Conservation (phyloP, 2,113 vertebrate genomes). For the Boleophthalmus pectinirostris region DNA sequence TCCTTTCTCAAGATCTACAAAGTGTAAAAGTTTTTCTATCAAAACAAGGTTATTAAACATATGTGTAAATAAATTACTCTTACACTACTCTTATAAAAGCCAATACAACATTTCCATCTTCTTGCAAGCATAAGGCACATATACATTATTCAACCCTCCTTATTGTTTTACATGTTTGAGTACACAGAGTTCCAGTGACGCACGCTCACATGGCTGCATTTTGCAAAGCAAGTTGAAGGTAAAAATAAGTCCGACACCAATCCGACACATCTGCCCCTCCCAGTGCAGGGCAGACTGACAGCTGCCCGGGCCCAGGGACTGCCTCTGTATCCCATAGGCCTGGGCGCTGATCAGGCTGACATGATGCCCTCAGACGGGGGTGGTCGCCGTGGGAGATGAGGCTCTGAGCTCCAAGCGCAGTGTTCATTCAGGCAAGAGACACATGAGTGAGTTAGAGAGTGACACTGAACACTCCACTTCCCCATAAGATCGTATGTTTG, state of each 20-base stretch:
- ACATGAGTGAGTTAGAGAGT: conserved; percentile 51
- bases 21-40: too few relatives aligned
- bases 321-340: conserved; percentile 50
- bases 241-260: conserved; percentile 18
- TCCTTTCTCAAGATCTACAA: too few relatives aligned
- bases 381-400: conserved; percentile 52
- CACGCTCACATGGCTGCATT: conserved; percentile 17
- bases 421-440: conserved; percentile 61
- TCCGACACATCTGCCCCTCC: conserved; percentile 11
- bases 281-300: conserved; percentile 49
- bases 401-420: conserved; percentile 38
- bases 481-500: conserved; percentile 1
- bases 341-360: conserved; percentile 66
- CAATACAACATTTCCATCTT: background rate
- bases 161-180: conserved; percentile 1
- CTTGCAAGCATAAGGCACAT: background rate
- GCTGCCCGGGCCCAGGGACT: conserved; percentile 52
- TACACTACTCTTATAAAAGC: background rate
- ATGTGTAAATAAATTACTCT: background rate
- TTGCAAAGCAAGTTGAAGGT: conserved; percentile 21
- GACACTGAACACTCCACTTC: conserved; percentile 21
- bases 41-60: too few relatives aligned
- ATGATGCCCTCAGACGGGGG: conserved; percentile 71
- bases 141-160: conserved; percentile 11
- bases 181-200: conserved; percentile 16